Base-by-base conservation (phyloP, 2,888 invertebrate species). In the Merodon equestris region DNA sequence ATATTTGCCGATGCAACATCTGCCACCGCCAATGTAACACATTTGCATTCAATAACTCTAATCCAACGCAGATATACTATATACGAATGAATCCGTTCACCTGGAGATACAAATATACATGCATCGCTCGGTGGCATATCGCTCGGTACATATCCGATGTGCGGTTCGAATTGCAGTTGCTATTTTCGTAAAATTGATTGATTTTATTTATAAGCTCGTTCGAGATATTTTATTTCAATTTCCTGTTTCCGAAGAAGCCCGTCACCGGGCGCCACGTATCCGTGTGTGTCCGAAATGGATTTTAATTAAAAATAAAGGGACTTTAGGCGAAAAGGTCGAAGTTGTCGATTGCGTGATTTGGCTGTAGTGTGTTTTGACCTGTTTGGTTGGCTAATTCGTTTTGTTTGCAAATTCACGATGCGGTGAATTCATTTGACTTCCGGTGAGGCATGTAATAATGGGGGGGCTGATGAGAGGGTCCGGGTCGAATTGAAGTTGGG, bases 171-270 rank as follows among this genome's bases (percentile, higher is more conserved):
- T 77, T 77, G 77, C 77, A 77, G 61, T 73, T 68, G 53, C 63
- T 48, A 68, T 72, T 67, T 67, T 67, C 19, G 50, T 50, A 57
- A 61, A 77, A 73, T 73, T 77, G 77, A 77, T 77, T 73, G 77
- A 77, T 77, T 77, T 77, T 68, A 77, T 77, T 77, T 77, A 77
- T 77, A 66, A 73, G 77, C 47, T 18, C 53, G 50, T 61, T 72
- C 50, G 40, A 60, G 60, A 61, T 66, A 73, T 73, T 77, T 67
- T 53, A 73, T 73, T 58, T 63, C 67, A 67, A 77, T 77, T 77
- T 77, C 63, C 67, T 56, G 34, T 34, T 34, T 38, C n/a, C 57
- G 47, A 19, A 57, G 14, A 47, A 19, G 36, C 9, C 15, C 2
- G 14, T 3, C 9, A 15, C 13, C 14, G 45, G 14, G 14, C 14